A percentile compares a stretch with the other conserved stretches of the same genome.
Conservation (phyloP, 1,140 invertebrate species). For the Andrena cerasifolii region DNA sequence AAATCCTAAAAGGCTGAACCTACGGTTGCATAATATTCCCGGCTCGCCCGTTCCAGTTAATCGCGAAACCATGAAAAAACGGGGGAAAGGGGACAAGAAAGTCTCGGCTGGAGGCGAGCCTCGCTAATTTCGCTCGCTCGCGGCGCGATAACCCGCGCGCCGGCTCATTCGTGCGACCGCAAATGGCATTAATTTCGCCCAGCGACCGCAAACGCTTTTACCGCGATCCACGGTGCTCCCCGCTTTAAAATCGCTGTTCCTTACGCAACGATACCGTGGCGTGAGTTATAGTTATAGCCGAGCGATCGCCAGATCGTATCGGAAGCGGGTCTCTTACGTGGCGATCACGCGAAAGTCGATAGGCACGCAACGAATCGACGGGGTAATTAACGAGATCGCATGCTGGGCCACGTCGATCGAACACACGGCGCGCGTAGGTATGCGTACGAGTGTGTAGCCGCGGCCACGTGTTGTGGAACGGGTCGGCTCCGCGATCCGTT, state of each 20-base stretch:
- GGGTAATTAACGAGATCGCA: conserved; percentile 71
- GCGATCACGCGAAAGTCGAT: conserved; percentile 22
- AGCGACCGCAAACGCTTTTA: conserved; percentile 31
- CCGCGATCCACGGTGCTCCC: neutral
- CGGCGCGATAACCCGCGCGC: neutral
- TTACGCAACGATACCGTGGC: neutral
- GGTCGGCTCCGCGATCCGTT: conserved; percentile 38
- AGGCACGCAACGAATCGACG: conserved; percentile 60
- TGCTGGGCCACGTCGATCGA: conserved; percentile 30
- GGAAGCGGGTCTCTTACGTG: conserved; percentile 6
- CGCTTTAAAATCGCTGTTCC: conserved; percentile 5
- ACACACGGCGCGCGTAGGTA: neutral
- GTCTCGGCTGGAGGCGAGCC: neutral
- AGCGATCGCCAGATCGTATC: conserved; percentile 4
- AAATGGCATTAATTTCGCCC: conserved; percentile 24
- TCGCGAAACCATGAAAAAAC: neutral
- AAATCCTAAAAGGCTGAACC: no score
- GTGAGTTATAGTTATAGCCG: neutral
- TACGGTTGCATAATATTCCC: neutral
- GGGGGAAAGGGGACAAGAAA: neutral
- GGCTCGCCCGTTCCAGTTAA: neutral
- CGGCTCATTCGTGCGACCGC: conserved; percentile 4
- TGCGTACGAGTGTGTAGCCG: no score
- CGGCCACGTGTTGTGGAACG: conserved; percentile 18
- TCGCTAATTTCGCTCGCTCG: neutral